Base-by-base conservation (phyloP, 2,888 invertebrate species). In the Drosophila niveifrons region DNA sequence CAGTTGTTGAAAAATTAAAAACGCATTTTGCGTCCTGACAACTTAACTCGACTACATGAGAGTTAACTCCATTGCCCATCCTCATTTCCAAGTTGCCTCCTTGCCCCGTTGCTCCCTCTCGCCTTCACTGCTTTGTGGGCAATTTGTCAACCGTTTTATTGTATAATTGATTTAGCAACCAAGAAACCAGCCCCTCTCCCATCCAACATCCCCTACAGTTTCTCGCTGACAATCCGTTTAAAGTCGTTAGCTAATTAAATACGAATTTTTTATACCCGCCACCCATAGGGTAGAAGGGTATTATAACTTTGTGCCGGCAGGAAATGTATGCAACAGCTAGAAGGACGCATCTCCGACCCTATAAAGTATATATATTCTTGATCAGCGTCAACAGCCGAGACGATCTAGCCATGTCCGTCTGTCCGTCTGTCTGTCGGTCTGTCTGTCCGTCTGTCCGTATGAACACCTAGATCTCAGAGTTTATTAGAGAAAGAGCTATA, bases 111-210 rank as follows among this genome's bases (percentile, higher is more conserved):
- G 18, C n/a, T 17, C 1, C 13, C 2, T 15, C 31, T 29, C 13
- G 1, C 15, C 1, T 9, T 50, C 31, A 34, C 18, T 3, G 17
- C 61, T 47, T 39, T 65, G 66, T 44, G 63, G 57, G 57, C 47
- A 75, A 80, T 74, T 80, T 89, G 82, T 74, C 82, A 78, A 73
- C 62, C 85, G 66, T 85, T 89, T 88, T 78, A 85, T 68, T 84
- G 70, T 74, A 66, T 89, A 85, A 85, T 89, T 85, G 88, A 88
- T 85, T 85, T 89, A 78, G 85, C 78, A 70, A 59, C 58, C 77
- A 34, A 66, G 64, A 17, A 50, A 58, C 10, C 28, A 17, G 1
- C 29, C 4, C 29, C 1, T 23, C 23, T 23, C 23, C 44, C 28
- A 23, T 3, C 43, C 28, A 23, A 6, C 43, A 23, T 10, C 47